phyloP scores from a whole-genome alignment of 2,797 vertebrate species.

The Telmatherina bonti region DNA sequence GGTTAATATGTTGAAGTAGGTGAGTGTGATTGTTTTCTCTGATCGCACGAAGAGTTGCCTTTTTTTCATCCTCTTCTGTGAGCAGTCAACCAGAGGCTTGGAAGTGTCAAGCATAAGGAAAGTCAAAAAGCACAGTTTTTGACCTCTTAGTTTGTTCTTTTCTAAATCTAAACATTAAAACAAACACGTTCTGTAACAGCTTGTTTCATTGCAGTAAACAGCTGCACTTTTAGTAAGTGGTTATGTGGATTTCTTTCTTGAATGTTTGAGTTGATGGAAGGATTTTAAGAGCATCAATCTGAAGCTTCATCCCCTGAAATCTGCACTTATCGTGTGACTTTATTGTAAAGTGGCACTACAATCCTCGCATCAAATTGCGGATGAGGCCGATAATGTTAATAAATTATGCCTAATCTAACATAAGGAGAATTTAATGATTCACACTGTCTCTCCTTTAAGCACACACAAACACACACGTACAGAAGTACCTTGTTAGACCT shows the following conservation, averaged over 20 bases:
- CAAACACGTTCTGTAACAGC: too few relatives aligned
- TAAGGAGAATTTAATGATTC: neutral
- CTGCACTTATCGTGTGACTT: neutral
- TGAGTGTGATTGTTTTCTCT: neutral
- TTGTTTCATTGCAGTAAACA: neutral
- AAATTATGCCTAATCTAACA: neutral
- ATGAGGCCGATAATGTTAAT: neutral
- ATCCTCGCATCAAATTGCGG: neutral
- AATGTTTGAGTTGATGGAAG: neutral
- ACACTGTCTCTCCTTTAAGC: constrained; percentile 1
- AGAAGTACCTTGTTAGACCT: constrained; percentile 24
- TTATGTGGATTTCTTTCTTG: neutral
- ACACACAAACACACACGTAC: constrained; percentile 19
- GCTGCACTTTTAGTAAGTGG: neutral
- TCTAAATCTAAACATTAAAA: neutral
- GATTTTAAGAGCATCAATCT: neutral
- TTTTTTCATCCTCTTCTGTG: neutral
- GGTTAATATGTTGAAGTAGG: neutral
- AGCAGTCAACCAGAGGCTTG: neutral
- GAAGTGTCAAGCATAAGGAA: neutral
- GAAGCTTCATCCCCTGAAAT: neutral
- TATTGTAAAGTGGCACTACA: neutral
- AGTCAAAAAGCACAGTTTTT: neutral
- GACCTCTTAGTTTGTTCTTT: neutral
- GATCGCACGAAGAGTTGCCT: neutral